Percentiles rank a stretch among this genome's conserved stretches.
These are phyloP conservation scores for Palythoa caribaeorum DNA, from an alignment of 92 coral and sea anemone species.

Conservation along the genomic window DNA sequence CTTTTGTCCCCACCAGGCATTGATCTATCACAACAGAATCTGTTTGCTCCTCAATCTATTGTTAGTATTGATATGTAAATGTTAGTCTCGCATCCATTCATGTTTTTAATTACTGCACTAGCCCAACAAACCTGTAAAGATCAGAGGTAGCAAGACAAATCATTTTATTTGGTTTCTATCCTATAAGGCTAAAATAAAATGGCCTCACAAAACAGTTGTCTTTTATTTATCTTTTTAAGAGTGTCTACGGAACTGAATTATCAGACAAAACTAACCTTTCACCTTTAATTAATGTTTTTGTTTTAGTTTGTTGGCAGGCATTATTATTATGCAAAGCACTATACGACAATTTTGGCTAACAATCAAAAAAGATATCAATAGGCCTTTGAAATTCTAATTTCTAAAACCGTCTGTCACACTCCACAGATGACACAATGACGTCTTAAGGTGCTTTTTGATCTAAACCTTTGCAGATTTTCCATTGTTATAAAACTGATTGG, in stretches of 20 bases:
- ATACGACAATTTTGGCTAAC: constrained; percentile 5
- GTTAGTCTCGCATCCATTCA: neutral
- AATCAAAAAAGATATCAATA: constrained; percentile 4
- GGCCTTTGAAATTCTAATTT: neutral
- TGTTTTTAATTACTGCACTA: neutral
- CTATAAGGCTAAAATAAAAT: neutral
- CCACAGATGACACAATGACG: neutral
- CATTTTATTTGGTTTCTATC: neutral
- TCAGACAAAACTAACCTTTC: constrained; percentile 26
- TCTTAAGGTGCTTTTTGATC: neutral
- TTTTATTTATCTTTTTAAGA: neutral
- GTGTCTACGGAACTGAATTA: neutral
- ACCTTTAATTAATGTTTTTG: neutral
- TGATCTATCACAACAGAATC: neutral
- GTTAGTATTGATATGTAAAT: constrained; percentile 34
- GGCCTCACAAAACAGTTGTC: neutral
- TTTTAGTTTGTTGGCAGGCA: constrained; percentile 27
- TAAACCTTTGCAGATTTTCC: neutral
- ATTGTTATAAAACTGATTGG: neutral
- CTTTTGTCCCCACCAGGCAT: constrained; percentile 7
- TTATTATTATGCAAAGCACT: constrained; percentile 19
- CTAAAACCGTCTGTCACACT: constrained; percentile 1
- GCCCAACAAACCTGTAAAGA: neutral
- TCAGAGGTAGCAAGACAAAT: neutral
- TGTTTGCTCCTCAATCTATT: constrained; percentile 18